phyloP scores from a whole-genome alignment of 2,113 vertebrate species.

The Eonycteris spelaea region DNA sequence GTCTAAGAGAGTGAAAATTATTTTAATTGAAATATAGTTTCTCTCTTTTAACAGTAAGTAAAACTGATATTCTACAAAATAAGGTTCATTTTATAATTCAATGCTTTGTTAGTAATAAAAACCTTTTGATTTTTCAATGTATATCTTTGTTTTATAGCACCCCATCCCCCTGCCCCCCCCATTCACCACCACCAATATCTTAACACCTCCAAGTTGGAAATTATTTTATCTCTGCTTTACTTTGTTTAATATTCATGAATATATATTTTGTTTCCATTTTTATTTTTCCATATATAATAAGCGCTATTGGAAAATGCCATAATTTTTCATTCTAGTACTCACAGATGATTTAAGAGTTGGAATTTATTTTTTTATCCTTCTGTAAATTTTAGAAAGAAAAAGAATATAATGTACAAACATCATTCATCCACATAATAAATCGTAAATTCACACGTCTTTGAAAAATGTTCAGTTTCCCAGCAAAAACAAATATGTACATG shows the following conservation, averaged over 20 bases:
- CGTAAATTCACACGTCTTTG: conserved; percentile 50
- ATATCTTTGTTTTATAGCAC: background rate
- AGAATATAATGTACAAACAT: conserved; percentile 24
- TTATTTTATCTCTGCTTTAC: background rate
- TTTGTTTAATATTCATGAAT: background rate
- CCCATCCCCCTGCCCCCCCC: rapidly evolving
- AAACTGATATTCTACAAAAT: background rate
- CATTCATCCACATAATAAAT: conserved; percentile 65
- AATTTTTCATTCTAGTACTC: background rate
- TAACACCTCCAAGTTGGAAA: background rate
- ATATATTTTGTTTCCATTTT: background rate
- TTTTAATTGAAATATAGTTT: background rate
- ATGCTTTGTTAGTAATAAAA: background rate
- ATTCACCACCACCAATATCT: background rate
- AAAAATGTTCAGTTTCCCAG: conserved; percentile 52
- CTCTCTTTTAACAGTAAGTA: background rate
- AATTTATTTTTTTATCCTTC: conserved; percentile 33
- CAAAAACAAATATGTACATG: conserved; percentile 59
- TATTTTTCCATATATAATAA: background rate
- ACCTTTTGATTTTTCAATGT: background rate
- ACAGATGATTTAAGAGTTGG: conserved; percentile 39
- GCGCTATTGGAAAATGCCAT: background rate
- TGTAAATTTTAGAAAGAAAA: conserved; percentile 51
- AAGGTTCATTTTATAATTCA: background rate
- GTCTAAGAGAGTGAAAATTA: background rate